Evolutionary conservation across 2,113 vertebrate species (phyloP).

Genomic region (Isichthys henryi): DNA sequence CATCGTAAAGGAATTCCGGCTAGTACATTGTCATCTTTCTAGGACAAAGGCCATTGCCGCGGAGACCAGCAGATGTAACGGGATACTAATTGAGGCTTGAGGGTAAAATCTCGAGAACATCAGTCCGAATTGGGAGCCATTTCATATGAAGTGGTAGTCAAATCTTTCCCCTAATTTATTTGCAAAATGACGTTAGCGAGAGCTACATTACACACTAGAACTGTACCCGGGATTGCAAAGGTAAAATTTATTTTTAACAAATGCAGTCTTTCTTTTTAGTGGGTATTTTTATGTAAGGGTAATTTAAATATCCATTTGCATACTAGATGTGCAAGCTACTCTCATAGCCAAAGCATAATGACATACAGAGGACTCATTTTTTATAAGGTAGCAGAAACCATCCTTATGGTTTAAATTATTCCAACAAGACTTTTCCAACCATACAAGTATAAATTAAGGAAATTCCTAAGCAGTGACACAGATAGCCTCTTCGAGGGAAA

Average conservation of each 20-base stretch:
- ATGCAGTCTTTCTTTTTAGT: slow-evolving; percentile 43
- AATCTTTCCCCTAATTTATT: slow-evolving; percentile 26
- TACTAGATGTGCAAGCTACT: slow-evolving; percentile 54
- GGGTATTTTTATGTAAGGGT: slow-evolving; percentile 59
- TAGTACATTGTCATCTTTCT: slow-evolving; percentile 1
- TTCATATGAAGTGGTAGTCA: slow-evolving; percentile 18
- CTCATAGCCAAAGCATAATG: slow-evolving; percentile 46
- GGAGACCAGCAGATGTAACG: slow-evolving; percentile 21
- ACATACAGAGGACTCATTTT: slow-evolving; percentile 44
- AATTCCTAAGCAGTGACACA: slow-evolving; percentile 58
- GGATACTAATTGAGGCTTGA: slow-evolving; percentile 22
- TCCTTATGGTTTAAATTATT: slow-evolving; percentile 58
- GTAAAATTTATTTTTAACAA: slow-evolving; percentile 17
- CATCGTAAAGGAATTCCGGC: slow-evolving; percentile 2
- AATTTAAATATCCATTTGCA: slow-evolving; percentile 66
- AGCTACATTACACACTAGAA: slow-evolving; percentile 20
- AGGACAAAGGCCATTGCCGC: slow-evolving; percentile 3
- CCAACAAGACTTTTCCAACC: slow-evolving; percentile 54
- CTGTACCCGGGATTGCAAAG: slow-evolving; percentile 21
- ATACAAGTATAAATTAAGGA: slow-evolving; percentile 58
- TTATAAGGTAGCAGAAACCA: slow-evolving; percentile 54
- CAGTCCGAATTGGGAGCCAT: slow-evolving; percentile 10
- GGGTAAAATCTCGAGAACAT: slow-evolving; percentile 12
- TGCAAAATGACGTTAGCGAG: slow-evolving; percentile 27
- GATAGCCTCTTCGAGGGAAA: slow-evolving; percentile 38